Percentiles rank a stretch among this genome's conserved stretches.
phyloP scores from a whole-genome alignment of 2,797 vertebrate species.

The Chiloscyllium punctatum region DNA sequence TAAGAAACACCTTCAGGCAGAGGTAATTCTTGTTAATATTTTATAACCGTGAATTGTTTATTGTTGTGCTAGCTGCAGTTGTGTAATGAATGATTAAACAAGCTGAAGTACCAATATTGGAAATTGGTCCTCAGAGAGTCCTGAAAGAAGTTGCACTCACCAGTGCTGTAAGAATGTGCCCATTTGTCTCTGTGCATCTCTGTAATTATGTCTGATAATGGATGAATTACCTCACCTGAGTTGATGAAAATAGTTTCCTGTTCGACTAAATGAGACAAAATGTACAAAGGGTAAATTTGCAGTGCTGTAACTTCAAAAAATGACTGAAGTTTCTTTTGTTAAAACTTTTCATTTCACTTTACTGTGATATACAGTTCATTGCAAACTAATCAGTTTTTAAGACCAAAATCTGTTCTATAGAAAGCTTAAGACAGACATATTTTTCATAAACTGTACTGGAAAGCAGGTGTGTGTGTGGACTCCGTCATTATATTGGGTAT shows the following conservation, averaged over 20 bases:
- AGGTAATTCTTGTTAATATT: slow-evolving; percentile 32
- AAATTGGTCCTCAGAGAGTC: slow-evolving; percentile 28
- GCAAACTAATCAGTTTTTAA: not conserved
- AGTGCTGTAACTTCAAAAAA: not conserved
- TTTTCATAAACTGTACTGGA: slow-evolving; percentile 2
- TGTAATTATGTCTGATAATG: slow-evolving; percentile 33
- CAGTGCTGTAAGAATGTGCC: not conserved
- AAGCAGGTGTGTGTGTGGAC: not conserved
- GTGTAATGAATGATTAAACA: slow-evolving; percentile 30
- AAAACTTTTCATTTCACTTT: not conserved
- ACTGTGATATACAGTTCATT: not conserved
- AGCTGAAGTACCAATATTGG: slow-evolving; percentile 29
- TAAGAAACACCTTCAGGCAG: not conserved
- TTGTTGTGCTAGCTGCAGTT: slow-evolving; percentile 22
- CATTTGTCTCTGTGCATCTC: slow-evolving; percentile 31
- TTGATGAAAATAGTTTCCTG: slow-evolving; percentile 12
- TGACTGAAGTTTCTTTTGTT: not conserved
- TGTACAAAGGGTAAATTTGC: not conserved
- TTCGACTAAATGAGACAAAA: slow-evolving; percentile 1
- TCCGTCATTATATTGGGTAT: not conserved
- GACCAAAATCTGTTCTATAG: not conserved
- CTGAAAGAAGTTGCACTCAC: slow-evolving; percentile 19
- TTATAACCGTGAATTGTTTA: slow-evolving; percentile 30
- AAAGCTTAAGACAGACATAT: not conserved
- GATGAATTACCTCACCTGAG: slow-evolving; percentile 4